Conservation (phyloP, 2,888 invertebrate species). For the Pterobdella sp. region DNA sequence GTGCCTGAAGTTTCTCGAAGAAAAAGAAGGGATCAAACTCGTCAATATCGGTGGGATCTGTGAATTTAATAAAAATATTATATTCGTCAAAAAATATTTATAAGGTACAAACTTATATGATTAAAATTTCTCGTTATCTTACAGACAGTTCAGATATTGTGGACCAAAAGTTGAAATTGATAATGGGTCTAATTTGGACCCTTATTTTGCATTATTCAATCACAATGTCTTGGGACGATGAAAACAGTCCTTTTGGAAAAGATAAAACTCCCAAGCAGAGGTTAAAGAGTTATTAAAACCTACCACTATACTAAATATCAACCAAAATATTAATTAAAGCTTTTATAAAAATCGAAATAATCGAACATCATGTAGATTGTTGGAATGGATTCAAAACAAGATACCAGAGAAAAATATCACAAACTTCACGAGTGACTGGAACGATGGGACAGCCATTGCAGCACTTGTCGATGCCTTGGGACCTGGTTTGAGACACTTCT, state of each 20-base stretch:
- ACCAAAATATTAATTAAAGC: too few relatives aligned
- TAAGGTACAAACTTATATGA: background rate
- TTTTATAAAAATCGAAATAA: too few relatives aligned
- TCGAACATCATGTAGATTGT: slow-evolving; percentile 53
- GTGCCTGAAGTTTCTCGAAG: slow-evolving; percentile 73
- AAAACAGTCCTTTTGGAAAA: slow-evolving; percentile 53
- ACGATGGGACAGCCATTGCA: slow-evolving; percentile 77
- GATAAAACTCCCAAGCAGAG: slow-evolving; percentile 54
- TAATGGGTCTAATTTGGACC: slow-evolving; percentile 86
- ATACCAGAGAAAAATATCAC: slow-evolving; percentile 72
- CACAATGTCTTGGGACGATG: slow-evolving; percentile 79
- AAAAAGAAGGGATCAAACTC: slow-evolving; percentile 74
- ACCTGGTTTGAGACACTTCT: slow-evolving; percentile 57
- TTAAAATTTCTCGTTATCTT: background rate
- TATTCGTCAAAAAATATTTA: background rate
- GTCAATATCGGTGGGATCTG: slow-evolving; percentile 81
- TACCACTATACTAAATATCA: background rate
- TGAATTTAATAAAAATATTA: background rate
- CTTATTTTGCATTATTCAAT: slow-evolving; percentile 86
- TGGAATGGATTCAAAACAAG: slow-evolving; percentile 70
- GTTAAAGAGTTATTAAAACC: background rate
- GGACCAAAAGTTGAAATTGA: slow-evolving; percentile 79
- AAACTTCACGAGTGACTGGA: slow-evolving; percentile 85
- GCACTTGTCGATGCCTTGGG: slow-evolving; percentile 80
- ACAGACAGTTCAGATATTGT: slow-evolving; percentile 80